Percentiles rank a stretch among this genome's conserved stretches.
phyloP scores from a whole-genome alignment of 2,113 vertebrate species.

The Varanus salvator region DNA sequence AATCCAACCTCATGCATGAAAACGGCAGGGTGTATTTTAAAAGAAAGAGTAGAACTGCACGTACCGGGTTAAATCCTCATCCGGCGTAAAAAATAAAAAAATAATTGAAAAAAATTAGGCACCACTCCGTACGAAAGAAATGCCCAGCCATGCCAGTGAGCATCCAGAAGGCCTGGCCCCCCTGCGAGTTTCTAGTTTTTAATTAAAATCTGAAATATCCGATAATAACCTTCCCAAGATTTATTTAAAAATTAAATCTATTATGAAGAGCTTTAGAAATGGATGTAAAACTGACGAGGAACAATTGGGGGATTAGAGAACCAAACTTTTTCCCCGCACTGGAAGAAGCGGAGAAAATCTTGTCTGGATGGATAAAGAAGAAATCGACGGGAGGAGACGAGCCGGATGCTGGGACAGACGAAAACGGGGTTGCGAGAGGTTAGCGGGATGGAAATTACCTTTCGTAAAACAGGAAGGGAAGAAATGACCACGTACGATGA shows the following conservation, averaged over 20 bases:
- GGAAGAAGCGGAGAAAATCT: constrained; percentile 34
- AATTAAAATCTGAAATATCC: constrained; percentile 41
- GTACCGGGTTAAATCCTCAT: constrained; percentile 18
- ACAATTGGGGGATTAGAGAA: constrained; percentile 40
- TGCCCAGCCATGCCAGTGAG: not conserved
- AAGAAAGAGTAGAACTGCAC: not conserved
- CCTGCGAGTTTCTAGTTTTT: constrained; percentile 22
- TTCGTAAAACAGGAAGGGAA: not conserved
- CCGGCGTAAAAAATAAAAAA: not conserved
- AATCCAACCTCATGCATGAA: constrained; percentile 34
- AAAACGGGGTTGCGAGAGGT: constrained; percentile 2
- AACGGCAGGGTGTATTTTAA: not conserved
- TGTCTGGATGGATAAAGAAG: constrained; percentile 9
- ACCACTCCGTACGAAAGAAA: not conserved
- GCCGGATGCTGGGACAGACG: not conserved
- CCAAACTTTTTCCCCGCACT: constrained; percentile 5
- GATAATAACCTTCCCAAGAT: constrained; percentile 39
- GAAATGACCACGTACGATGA: not conserved
- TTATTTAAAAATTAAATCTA: constrained; percentile 46
- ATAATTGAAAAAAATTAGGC: too few relatives aligned
- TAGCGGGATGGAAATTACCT: constrained; percentile 30
- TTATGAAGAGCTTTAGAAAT: constrained; percentile 38
- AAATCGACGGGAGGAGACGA: not conserved
- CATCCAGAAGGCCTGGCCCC: not conserved
- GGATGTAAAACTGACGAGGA: constrained; percentile 17